phyloP scores from a whole-genome alignment of 2,113 vertebrate species.

The Podiceps cristatus region DNA sequence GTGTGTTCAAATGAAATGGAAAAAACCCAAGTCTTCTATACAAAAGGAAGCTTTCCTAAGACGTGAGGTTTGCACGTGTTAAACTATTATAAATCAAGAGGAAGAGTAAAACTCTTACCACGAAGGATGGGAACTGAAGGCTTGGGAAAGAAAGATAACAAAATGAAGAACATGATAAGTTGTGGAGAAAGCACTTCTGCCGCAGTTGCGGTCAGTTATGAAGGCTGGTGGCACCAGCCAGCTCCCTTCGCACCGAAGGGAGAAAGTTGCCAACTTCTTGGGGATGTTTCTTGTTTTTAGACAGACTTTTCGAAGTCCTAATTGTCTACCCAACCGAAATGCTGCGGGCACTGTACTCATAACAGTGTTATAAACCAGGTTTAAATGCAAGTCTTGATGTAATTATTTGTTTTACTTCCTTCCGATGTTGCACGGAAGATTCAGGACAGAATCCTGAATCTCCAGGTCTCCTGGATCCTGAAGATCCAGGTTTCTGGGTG shows the following conservation, averaged over 20 bases:
- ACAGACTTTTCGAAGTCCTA: not conserved
- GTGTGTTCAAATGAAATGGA: not conserved
- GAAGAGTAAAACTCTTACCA: not conserved
- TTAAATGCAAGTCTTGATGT: not conserved
- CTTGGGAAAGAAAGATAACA: not conserved
- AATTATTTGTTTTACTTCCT: not conserved
- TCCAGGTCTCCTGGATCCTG: no score
- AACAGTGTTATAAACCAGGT: not conserved
- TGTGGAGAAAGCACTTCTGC: not conserved
- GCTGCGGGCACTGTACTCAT: not conserved
- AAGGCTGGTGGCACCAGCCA: not conserved
- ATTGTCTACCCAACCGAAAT: not conserved
- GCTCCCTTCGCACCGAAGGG: not conserved
- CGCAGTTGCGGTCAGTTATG: not conserved
- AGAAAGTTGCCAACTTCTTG: not conserved
- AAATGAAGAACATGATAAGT: not conserved
- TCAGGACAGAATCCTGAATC: no score
- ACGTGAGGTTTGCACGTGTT: not conserved
- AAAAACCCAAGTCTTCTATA: not conserved
- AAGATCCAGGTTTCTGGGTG: not conserved
- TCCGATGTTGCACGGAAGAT: not conserved
- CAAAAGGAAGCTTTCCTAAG: not conserved
- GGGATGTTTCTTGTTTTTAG: not conserved
- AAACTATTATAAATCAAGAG: not conserved
- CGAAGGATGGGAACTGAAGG: not conserved